These are phyloP conservation scores for Porphyrio hochstetteri DNA, from an alignment of 2,113 vertebrate genomes.

Conservation along the genomic window DNA sequence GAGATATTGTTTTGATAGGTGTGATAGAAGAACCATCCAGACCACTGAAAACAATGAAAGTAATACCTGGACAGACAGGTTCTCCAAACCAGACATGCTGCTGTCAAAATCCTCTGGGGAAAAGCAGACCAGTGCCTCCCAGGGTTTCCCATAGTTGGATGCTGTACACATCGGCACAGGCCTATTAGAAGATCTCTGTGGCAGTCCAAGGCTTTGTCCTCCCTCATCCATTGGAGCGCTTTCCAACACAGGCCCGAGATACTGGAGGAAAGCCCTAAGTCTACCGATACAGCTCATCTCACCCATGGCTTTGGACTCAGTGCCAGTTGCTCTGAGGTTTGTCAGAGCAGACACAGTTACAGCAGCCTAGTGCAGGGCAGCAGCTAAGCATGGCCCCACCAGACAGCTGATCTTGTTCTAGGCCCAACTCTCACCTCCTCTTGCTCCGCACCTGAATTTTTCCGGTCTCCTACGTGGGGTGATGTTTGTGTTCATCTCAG, in stretches of 20 bases:
- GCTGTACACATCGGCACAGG: background rate
- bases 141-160: background rate
- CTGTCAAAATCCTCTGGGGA: background rate
- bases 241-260: background rate
- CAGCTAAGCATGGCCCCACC: background rate
- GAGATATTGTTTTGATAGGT: constrained; percentile 2
- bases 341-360: accelerated
- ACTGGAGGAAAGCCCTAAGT: background rate
- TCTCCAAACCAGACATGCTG: background rate
- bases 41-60: background rate
- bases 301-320: background rate
- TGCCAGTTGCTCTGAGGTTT: accelerated
- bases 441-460: background rate
- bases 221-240: background rate
- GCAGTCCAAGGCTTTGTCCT: background rate
- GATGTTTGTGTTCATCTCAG: background rate
- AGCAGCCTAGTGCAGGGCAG: background rate
- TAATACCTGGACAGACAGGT: constrained; percentile 10
- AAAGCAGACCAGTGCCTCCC: background rate
- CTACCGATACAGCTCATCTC: background rate
- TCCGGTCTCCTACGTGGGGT: background rate
- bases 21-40: background rate
- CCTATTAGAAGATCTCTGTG: background rate
- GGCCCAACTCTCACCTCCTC: background rate
- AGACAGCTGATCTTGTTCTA: background rate